These are phyloP conservation scores for Zoroaster sp. DNA, from an alignment of 53 echinoderm and acorn worm genomes.

Conservation along the genomic window DNA sequence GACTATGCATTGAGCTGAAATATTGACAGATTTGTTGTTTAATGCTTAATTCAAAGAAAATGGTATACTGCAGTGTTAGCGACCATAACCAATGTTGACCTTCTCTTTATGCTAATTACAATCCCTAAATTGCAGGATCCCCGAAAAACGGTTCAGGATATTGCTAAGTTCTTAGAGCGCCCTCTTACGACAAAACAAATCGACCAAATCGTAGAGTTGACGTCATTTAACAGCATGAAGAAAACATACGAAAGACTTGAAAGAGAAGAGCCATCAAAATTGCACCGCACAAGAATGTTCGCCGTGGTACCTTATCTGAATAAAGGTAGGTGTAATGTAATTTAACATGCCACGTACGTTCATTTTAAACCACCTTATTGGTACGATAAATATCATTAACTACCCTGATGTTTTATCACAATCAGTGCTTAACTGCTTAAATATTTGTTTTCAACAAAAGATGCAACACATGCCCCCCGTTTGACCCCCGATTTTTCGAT, in stretches of 20 bases:
- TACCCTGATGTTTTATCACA: no score
- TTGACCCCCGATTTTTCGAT: no score
- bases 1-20: background rate
- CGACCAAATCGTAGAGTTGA: background rate
- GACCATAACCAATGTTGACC: no score
- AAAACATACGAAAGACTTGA: background rate
- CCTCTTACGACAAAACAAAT: background rate
- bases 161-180: background rate
- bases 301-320: background rate
- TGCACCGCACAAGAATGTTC: background rate
- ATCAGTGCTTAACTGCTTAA: no score
- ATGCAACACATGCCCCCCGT: no score
- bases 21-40: background rate
- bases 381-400: no score
- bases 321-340: no score
- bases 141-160: background rate
- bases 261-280: background rate
- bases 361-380: no score
- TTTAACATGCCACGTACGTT: no score
- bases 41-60: no score
- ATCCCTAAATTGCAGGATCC: background rate
- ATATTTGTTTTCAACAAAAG: no score
- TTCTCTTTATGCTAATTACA: background rate
- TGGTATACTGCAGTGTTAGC: no score
- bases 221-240: background rate